Conservation (phyloP, 2,888 invertebrate species). For the Acholoe squamosa region DNA sequence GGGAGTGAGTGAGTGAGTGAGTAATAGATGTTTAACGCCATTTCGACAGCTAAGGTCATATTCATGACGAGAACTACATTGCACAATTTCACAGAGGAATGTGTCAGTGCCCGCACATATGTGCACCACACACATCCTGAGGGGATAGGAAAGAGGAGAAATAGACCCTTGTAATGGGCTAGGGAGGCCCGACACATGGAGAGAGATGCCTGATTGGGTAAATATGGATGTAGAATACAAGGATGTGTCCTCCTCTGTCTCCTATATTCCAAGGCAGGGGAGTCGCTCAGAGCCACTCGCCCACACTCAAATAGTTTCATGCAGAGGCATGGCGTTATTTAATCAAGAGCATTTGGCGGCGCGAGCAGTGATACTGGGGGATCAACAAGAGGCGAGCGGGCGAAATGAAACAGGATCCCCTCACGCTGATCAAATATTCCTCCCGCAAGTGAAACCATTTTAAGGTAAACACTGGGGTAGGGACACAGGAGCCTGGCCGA, state of each 20-base stretch:
- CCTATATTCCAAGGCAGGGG: neutral
- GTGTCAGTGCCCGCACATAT: too few species aligned
- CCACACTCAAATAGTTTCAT: slow-evolving; percentile 47
- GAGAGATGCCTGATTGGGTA: slow-evolving; percentile 15
- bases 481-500: slow-evolving; percentile 15
- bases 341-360: slow-evolving; percentile 15
- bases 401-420: slow-evolving; percentile 32
- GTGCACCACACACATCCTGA: too few species aligned
- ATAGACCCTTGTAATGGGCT: too few species aligned
- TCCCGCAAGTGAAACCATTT: slow-evolving; percentile 55
- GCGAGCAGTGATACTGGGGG: slow-evolving; percentile 38
- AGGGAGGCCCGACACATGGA: too few species aligned
- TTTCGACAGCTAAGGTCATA: too few species aligned
- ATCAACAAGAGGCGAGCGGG: slow-evolving; percentile 27
- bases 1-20: too few species aligned
- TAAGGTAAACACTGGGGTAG: slow-evolving; percentile 8
- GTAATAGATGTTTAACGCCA: too few species aligned
- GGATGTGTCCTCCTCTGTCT: neutral
- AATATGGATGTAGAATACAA: neutral
- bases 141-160: too few species aligned
- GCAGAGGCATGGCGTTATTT: slow-evolving; percentile 42
- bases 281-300: neutral
- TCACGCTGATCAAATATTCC: slow-evolving; percentile 46
- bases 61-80: too few species aligned
- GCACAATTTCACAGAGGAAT: too few species aligned